Conservation (phyloP, 2,113 vertebrate species). For the Strix aluco region DNA sequence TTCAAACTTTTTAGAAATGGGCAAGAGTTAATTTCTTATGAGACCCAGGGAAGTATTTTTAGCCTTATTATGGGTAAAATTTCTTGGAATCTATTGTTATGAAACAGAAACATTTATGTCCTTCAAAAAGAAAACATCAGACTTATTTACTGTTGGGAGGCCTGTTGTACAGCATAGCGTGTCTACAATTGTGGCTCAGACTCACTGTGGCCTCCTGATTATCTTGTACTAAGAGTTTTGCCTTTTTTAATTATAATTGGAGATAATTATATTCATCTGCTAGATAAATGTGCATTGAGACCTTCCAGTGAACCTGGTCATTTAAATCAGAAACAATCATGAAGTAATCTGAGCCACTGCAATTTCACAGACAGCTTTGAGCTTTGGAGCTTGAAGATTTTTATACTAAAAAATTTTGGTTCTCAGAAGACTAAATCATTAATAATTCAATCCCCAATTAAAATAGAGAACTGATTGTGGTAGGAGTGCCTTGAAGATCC, state of each 20-base stretch:
- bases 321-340: not conserved
- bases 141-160: not conserved
- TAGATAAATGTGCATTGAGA: not conserved
- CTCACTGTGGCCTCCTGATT: not conserved
- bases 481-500: not conserved
- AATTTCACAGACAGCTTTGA: not conserved
- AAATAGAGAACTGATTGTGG: not conserved
- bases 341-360: not conserved
- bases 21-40: not conserved
- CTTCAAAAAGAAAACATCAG: not conserved
- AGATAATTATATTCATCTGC: not conserved
- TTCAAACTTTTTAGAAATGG: not conserved
- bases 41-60: not conserved
- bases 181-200: not conserved
- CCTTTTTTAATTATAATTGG: not conserved
- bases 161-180: not conserved
- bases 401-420: not conserved
- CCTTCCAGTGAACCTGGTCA: not conserved
- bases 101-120: not conserved
- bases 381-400: not conserved
- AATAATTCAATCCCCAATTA: not conserved
- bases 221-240: not conserved
- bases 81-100: not conserved
- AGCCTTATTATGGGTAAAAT: not conserved
- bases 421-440: not conserved